Evolutionary conservation across 2,113 vertebrate genomes (phyloP).

Genomic region (Emberiza fucata): DNA sequence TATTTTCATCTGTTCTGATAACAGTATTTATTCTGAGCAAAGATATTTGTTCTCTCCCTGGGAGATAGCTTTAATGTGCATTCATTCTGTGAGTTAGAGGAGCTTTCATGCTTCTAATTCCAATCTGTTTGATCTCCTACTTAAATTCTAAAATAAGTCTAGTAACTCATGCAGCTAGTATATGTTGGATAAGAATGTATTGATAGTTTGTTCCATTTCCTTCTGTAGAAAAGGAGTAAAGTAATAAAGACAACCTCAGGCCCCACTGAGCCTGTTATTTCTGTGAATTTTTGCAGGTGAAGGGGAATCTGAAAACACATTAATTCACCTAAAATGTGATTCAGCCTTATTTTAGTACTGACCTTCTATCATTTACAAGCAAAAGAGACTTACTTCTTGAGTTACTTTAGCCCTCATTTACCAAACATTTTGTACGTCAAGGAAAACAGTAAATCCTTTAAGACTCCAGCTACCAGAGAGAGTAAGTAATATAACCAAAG

Average conservation of each 20-base stretch:
- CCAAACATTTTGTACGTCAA: not conserved
- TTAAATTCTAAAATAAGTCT: conserved; percentile 3
- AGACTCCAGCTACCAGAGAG: not conserved
- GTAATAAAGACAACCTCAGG: not conserved
- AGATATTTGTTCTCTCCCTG: not conserved
- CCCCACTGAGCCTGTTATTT: not conserved
- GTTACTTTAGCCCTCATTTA: not conserved
- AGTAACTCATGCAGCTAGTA: not conserved
- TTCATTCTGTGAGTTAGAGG: not conserved
- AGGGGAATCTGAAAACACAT: not conserved
- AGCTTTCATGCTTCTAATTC: not conserved
- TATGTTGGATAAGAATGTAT: not conserved
- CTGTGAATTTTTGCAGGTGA: not conserved
- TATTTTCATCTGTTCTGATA: conserved; percentile 25
- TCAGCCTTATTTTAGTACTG: not conserved
- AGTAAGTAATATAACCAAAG: not conserved
- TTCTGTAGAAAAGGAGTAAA: not conserved
- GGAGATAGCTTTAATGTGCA: not conserved
- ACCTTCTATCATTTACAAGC: not conserved
- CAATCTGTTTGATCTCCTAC: not conserved
- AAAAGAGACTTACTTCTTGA: not conserved
- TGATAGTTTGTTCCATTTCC: not conserved
- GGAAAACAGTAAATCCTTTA: not conserved
- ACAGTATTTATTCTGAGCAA: not conserved
- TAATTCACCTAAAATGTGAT: not conserved